These are phyloP conservation scores for Datnioides undecimradiatus DNA, from an alignment of 2,113 vertebrate genomes.

Conservation along the genomic window DNA sequence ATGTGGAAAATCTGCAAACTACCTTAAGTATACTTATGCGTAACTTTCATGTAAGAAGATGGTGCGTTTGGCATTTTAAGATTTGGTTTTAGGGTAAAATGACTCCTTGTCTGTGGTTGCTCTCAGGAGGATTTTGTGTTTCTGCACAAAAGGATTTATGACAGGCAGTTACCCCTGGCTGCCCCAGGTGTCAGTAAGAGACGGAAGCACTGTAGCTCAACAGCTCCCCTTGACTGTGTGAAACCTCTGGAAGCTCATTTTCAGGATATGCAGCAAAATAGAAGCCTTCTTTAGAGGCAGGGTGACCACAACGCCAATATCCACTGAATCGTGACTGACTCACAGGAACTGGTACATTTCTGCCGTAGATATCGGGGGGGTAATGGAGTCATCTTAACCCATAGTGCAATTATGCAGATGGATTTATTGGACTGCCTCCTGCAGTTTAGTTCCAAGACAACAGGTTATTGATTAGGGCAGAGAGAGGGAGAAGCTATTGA, in stretches of 20 bases:
- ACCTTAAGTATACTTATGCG: background rate
- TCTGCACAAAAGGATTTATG: constrained; percentile 50
- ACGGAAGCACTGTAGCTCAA: constrained; percentile 26
- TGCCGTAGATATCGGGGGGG: constrained; percentile 15
- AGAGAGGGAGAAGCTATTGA: constrained; percentile 22
- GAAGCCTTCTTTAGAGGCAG: constrained; percentile 17
- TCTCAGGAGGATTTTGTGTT: constrained; percentile 48
- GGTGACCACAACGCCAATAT: constrained; percentile 40
- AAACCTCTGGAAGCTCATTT: constrained; percentile 35
- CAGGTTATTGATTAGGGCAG: constrained; percentile 70
- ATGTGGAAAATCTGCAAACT: background rate
- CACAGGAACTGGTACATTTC: constrained; percentile 33
- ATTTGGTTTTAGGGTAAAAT: background rate
- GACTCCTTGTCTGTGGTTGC: constrained; percentile 17
- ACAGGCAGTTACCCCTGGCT: constrained; percentile 45
- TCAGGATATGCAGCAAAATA: constrained; percentile 26
- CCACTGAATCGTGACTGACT: constrained; percentile 63
- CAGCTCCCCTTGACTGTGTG: constrained; percentile 10
- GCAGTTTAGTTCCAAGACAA: constrained; percentile 62
- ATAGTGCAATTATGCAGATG: constrained; percentile 78
- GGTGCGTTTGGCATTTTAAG: background rate
- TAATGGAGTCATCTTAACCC: constrained; percentile 52
- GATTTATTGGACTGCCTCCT: constrained; percentile 63
- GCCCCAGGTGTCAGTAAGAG: constrained; percentile 33
- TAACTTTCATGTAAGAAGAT: background rate